These are phyloP conservation scores for Labia minor DNA, from an alignment of 2,888 invertebrate genomes.

Conservation along the genomic window DNA sequence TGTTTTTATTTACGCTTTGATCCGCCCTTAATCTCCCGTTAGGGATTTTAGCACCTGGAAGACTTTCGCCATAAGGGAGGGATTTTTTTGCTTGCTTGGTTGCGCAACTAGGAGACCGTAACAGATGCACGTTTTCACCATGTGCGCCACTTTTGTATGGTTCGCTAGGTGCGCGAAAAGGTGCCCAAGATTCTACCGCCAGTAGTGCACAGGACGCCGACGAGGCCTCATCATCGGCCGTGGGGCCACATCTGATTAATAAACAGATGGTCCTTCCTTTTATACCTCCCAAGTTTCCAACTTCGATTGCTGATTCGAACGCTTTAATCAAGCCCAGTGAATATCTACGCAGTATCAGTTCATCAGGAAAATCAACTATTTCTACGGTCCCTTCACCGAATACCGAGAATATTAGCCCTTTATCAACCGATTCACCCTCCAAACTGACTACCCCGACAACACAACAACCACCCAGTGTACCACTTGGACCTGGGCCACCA, in stretches of 20 bases:
- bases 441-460: not conserved
- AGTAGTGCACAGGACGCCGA: conserved; percentile 38
- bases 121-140: not conserved
- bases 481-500: conserved; percentile 36
- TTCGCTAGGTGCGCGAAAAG: not conserved
- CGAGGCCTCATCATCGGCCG: conserved; percentile 35
- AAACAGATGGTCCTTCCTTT: conserved; percentile 79
- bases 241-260: conserved; percentile 52
- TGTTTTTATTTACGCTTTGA: conserved; percentile 14
- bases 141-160: not conserved
- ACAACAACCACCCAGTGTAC: not conserved
- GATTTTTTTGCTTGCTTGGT: not conserved
- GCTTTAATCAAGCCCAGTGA: conserved; percentile 86
- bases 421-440: not conserved
- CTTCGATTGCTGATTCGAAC: conserved; percentile 58
- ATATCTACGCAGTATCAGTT: conserved; percentile 72
- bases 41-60: not conserved
- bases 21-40: not conserved
- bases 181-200: conserved; percentile 33
- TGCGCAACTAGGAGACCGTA: conserved; percentile 18
- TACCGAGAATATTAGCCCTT: not conserved
- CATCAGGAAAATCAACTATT: not conserved
- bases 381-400: not conserved
- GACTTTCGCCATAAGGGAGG: not conserved
- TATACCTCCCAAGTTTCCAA: conserved; percentile 81